Evolutionary conservation across 2,888 invertebrate species (phyloP).

Genomic region (Disparrhopalites patrizii): DNA sequence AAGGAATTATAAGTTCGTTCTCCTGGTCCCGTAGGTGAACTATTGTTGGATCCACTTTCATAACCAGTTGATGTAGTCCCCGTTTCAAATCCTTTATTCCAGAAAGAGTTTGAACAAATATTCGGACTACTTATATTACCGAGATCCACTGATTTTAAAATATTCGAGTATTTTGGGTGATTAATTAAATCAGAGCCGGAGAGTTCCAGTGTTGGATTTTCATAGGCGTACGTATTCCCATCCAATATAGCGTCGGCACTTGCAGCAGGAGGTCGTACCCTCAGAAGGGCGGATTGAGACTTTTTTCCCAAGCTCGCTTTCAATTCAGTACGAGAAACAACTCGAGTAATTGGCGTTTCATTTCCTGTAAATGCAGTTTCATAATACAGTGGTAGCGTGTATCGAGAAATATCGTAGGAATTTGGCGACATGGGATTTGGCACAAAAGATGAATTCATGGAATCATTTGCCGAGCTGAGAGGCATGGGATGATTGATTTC

Average conservation of each 20-base stretch:
- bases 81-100: too few species aligned
- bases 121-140: not conserved
- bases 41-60: not conserved
- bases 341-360: conserved; percentile 41
- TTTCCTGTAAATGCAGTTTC: conserved; percentile 45
- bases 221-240: conserved; percentile 36
- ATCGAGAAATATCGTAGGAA: conserved; percentile 32
- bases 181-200: conserved; percentile 43
- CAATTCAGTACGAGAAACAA: conserved; percentile 43
- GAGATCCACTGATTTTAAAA: conserved; percentile 22
- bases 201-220: conserved; percentile 43
- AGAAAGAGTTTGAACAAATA: conserved; percentile 19
- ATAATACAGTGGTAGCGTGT: conserved; percentile 36
- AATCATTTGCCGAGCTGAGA: too few species aligned
- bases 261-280: conserved; percentile 17
- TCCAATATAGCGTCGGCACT: conserved; percentile 25
- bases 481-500: not conserved
- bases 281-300: conserved; percentile 4
- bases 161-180: conserved; percentile 41
- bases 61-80: not conserved
- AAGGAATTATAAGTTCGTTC: not conserved
- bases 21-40: not conserved
- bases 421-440: conserved; percentile 35
- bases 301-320: conserved; percentile 38
- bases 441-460: not conserved